These are phyloP conservation scores for Diorhabda sublineata DNA, from an alignment of 1,140 invertebrate genomes.

Conservation along the genomic window DNA sequence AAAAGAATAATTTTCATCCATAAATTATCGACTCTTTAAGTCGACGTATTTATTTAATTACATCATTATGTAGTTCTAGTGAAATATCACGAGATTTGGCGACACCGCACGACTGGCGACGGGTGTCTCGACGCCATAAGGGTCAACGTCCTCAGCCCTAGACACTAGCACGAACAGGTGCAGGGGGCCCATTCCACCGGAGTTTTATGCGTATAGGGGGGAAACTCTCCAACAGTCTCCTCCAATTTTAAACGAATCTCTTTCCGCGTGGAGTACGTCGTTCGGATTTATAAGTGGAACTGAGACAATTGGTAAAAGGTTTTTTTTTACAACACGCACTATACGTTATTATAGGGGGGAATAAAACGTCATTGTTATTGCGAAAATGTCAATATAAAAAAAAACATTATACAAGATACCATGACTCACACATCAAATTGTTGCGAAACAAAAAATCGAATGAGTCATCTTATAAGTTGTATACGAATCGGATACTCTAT, in stretches of 20 bases:
- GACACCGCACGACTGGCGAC: background rate
- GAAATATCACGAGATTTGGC: background rate
- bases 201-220: background rate
- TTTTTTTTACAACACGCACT: background rate
- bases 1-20: background rate
- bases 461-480: too few relatives aligned
- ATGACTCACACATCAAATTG: too few relatives aligned
- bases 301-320: background rate
- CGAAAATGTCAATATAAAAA: too few relatives aligned
- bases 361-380: too few relatives aligned
- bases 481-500: too few relatives aligned
- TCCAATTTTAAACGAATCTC: conserved; percentile 1
- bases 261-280: background rate
- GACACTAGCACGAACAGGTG: background rate
- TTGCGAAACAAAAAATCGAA: too few relatives aligned
- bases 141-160: conserved; percentile 1
- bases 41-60: background rate
- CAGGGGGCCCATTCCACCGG: background rate
- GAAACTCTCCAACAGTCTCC: background rate
- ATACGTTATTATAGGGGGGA: background rate
- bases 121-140: background rate
- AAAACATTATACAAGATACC: too few relatives aligned
- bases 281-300: background rate
- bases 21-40: background rate
- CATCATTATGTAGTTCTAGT: background rate